phyloP scores from a whole-genome alignment of 2,113 vertebrate genomes.

The Xenopus tropicalis region UCB_Xtro_10.0 CM004447.2:2664501-2665000 shows the following conservation, averaged over 20 bases:
- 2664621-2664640: neutral
- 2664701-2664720: slow-evolving; percentile 14
- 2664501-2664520: too few relatives aligned
- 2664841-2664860: neutral
- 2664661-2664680: slow-evolving; percentile 13
- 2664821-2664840: neutral
- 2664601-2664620: too few relatives aligned
- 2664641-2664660: slow-evolving; percentile 8
- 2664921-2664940: too few relatives aligned
- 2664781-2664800: neutral
- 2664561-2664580: too few relatives aligned
- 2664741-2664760: slow-evolving; percentile 16
- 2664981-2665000: neutral
- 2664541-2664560: too few relatives aligned
- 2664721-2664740: slow-evolving; percentile 15
- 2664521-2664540: too few relatives aligned
- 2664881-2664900: too few relatives aligned
- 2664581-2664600: too few relatives aligned
- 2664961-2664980: too few relatives aligned
- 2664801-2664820: neutral
- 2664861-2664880: too few relatives aligned
- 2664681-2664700: slow-evolving; percentile 25
- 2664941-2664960: too few relatives aligned
- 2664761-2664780: neutral
- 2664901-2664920: too few relatives aligned